Evolutionary conservation across 2,888 invertebrate species (phyloP).

Genomic region (Ophion costatus): DNA sequence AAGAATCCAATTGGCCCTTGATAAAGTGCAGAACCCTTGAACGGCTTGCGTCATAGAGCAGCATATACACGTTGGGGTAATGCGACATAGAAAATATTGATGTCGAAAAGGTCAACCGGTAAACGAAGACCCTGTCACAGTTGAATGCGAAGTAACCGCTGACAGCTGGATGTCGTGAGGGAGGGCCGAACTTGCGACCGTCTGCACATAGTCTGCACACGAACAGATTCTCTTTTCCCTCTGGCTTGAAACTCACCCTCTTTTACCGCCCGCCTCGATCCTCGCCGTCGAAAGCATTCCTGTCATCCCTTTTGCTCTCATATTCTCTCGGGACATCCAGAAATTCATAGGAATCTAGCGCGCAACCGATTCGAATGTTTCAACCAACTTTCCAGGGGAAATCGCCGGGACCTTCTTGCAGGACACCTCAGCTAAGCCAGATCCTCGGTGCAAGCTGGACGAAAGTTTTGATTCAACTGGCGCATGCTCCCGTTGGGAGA

Average conservation of each 20-base stretch:
- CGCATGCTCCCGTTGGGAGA: constrained; percentile 61
- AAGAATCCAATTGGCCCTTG: too few species aligned
- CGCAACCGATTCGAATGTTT: constrained; percentile 57
- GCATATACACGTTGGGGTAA: neutral
- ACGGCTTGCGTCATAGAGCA: neutral
- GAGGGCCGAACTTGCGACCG: constrained; percentile 44
- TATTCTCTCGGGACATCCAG: constrained; percentile 49
- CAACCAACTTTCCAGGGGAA: constrained; percentile 54
- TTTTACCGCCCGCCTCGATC: constrained; percentile 12
- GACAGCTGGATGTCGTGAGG: constrained; percentile 53
- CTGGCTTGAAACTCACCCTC: constrained; percentile 52
- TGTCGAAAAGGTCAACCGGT: constrained; percentile 27
- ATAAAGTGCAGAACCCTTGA: neutral
- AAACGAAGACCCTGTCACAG: constrained; percentile 40
- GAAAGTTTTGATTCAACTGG: constrained; percentile 73
- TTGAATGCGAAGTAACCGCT: constrained; percentile 58
- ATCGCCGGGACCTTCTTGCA: constrained; percentile 65
- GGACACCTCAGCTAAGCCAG: constrained; percentile 44
- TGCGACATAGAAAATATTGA: constrained; percentile 15
- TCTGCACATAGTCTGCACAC: constrained; percentile 15
- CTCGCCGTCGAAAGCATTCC: constrained; percentile 10
- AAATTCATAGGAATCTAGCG: constrained; percentile 63
- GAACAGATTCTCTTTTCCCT: constrained; percentile 19
- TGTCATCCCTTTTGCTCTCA: constrained; percentile 20
- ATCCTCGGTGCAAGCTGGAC: constrained; percentile 56